These are phyloP conservation scores for Graphium colonna DNA, from an alignment of 2,888 invertebrate species.

Conservation along the genomic window DNA sequence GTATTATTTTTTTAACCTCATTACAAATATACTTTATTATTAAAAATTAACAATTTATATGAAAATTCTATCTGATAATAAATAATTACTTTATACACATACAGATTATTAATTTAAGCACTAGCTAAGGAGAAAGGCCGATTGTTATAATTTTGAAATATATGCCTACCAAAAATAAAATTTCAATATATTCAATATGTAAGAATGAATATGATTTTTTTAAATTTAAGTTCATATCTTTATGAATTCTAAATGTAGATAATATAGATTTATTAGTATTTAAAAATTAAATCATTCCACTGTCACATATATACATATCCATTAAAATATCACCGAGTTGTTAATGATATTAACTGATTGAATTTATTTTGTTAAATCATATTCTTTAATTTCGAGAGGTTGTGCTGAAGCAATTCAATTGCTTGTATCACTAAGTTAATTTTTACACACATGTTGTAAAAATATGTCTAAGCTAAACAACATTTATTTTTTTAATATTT, in stretches of 20 bases:
- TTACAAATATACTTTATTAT: too few relatives aligned
- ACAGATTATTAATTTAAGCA: too few relatives aligned
- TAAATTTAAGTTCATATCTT: too few relatives aligned
- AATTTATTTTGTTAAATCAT: constrained; percentile 25
- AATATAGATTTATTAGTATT: constrained; percentile 39
- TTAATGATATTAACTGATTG: constrained; percentile 17
- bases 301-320: constrained; percentile 4
- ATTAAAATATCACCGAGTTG: constrained; percentile 17
- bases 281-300: constrained; percentile 49
- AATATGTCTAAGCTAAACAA: constrained; percentile 18
- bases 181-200: background rate
- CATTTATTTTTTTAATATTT: constrained; percentile 9
- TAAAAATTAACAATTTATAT: too few relatives aligned
- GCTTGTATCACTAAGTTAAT: constrained; percentile 40
- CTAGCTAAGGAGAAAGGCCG: too few relatives aligned
- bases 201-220: too few relatives aligned
- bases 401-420: constrained; percentile 69
- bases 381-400: constrained; percentile 51
- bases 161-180: constrained; percentile 8
- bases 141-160: background rate
- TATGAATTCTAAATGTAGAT: constrained; percentile 64
- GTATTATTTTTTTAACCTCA: too few relatives aligned
- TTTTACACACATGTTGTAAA: constrained; percentile 31
- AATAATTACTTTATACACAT: too few relatives aligned
- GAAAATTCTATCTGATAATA: too few relatives aligned